These are phyloP conservation scores for Tetrao urogallus DNA, from an alignment of 2,113 vertebrate species.

Conservation along the genomic window DNA sequence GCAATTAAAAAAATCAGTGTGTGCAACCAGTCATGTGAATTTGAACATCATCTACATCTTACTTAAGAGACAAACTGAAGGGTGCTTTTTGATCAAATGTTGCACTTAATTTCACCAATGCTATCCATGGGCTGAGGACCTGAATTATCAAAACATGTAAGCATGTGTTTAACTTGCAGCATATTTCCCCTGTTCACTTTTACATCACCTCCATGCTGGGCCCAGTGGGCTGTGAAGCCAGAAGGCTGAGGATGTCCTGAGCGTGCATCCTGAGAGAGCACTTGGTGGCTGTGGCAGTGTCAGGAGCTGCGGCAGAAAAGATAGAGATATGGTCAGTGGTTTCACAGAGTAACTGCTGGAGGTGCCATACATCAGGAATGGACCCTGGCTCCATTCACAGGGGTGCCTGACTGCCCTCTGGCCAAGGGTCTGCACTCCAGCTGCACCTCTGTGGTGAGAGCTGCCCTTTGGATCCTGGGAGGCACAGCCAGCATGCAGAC, in stretches of 20 bases:
- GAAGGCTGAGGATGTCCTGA: neutral
- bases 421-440: neutral
- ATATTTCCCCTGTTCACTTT: neutral
- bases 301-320: neutral
- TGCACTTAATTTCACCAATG: neutral
- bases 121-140: neutral
- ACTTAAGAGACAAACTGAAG: neutral
- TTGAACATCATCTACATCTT: neutral
- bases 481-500: no score
- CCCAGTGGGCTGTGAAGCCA: neutral
- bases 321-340: neutral
- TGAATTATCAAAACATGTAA: neutral
- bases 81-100: neutral
- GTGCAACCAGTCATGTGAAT: neutral
- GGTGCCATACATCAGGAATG: neutral
- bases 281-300: fast-evolving
- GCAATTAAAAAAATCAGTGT: neutral
- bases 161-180: neutral
- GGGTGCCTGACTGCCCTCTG: neutral
- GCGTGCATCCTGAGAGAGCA: neutral
- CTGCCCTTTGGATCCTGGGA: neutral
- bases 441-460: neutral
- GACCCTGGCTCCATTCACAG: neutral
- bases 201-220: neutral
- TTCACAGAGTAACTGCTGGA: neutral